These are phyloP conservation scores for Drosophila putrida DNA, from an alignment of 2,888 invertebrate species.

Conservation along the genomic window DNA sequence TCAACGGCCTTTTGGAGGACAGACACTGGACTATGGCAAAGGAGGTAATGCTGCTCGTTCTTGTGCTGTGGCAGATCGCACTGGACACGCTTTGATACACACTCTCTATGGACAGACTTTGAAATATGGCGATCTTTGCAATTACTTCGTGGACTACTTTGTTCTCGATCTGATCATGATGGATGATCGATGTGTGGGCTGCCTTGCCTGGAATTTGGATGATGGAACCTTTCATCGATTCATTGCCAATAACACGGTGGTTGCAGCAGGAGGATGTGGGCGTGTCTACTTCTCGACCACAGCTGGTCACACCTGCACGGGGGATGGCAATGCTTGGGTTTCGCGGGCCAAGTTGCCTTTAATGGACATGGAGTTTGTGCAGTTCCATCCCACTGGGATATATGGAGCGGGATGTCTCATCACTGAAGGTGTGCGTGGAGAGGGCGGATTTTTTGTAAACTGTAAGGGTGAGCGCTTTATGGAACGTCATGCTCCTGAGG, in stretches of 20 bases:
- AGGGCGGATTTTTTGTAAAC: slow-evolving; percentile 98
- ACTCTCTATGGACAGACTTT: slow-evolving; percentile 98
- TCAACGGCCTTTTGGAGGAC: slow-evolving; percentile 99
- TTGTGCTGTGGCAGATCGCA: slow-evolving; percentile 97
- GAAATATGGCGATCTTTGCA: slow-evolving; percentile 96
- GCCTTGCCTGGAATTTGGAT: slow-evolving; percentile 96
- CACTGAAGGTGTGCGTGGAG: slow-evolving; percentile 98
- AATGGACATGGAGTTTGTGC: slow-evolving; percentile 99
- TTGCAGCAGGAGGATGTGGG: slow-evolving; percentile 95
- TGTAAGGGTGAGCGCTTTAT: slow-evolving; percentile 99
- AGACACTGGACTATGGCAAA: slow-evolving; percentile 97
- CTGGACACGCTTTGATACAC: slow-evolving; percentile 98
- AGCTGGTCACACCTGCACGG: slow-evolving; percentile 98
- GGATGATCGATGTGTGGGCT: slow-evolving; percentile 94
- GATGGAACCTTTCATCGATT: slow-evolving; percentile 96
- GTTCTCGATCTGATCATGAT: slow-evolving; percentile 98
- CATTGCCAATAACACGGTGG: slow-evolving; percentile 88
- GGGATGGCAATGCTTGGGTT: slow-evolving; percentile 98
- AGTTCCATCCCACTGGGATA: slow-evolving; percentile 99
- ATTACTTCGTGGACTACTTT: slow-evolving; percentile 99
- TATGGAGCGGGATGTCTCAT: slow-evolving; percentile 99
- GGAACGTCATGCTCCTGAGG: slow-evolving; percentile 98
- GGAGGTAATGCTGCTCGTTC: slow-evolving; percentile 98
- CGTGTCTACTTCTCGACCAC: slow-evolving; percentile 99
- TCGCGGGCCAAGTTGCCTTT: slow-evolving; percentile 95